These are phyloP conservation scores for Hydrophis major DNA, from an alignment of 2,797 vertebrate species.

Conservation along the genomic window DNA sequence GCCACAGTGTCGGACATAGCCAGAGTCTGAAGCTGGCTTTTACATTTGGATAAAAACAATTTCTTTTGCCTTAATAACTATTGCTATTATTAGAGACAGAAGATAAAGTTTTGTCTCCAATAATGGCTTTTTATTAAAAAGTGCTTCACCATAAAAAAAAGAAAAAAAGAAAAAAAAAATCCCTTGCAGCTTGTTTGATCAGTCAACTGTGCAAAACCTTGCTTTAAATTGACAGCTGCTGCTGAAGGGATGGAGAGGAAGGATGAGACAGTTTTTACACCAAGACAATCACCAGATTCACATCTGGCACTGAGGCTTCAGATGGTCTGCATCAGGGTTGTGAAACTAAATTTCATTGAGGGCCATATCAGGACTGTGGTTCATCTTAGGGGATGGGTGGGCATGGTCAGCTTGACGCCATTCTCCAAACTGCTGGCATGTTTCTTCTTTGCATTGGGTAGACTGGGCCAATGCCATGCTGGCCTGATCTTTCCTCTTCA, in stretches of 20 bases:
- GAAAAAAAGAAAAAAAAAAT: conserved; percentile 38
- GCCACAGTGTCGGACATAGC: neutral
- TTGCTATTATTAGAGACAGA: conserved; percentile 7
- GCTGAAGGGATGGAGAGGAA: conserved; percentile 15
- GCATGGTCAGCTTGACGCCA: too few species aligned
- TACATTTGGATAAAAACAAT: conserved; percentile 18
- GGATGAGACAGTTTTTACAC: conserved; percentile 39
- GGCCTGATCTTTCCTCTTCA: too few species aligned
- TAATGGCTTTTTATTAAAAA: conserved; percentile 14
- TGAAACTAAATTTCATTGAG: too few species aligned
- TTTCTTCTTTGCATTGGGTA: too few species aligned
- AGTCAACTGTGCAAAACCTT: conserved; percentile 54
- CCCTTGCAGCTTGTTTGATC: conserved; percentile 49
- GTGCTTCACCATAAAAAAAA: conserved; percentile 20
- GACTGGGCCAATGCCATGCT: too few species aligned
- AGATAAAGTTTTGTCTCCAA: conserved; percentile 13
- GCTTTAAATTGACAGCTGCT: conserved; percentile 46
- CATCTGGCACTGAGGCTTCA: neutral
- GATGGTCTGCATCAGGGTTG: neutral
- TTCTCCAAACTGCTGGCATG: too few species aligned
- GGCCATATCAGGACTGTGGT: too few species aligned
- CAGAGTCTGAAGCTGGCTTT: neutral
- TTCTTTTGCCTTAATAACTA: conserved; percentile 9
- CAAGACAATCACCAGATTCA: conserved; percentile 4
- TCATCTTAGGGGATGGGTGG: too few species aligned